Base-by-base conservation (phyloP, 2,888 invertebrate genomes). In the Xestia xanthographa region DNA sequence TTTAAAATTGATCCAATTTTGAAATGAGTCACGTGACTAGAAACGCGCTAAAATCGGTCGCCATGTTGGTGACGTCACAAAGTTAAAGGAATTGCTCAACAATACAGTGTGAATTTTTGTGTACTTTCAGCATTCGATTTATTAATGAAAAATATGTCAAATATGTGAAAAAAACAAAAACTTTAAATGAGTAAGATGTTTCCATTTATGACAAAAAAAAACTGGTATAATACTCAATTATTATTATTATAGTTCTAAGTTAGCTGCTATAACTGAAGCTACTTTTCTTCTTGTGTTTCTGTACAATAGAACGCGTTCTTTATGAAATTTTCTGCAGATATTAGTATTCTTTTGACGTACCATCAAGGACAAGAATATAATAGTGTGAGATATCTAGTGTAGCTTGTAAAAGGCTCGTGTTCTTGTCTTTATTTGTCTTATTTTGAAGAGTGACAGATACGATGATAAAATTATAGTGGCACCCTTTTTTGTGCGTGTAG, bases 311-410 rank as follows among this genome's bases (percentile, higher is more conserved):
- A 67, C 38, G 50, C 8, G 67, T 26, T 17, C 60, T 43, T 68
- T 74, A 56, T 50, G 38, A 66, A 41, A 66, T 58, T 66, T 71
- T 62, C 56, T 53, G 34, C 4, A 22, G 34, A 63, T 58, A 80
- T 83, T 84, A 83, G 73, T 83, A 84, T 77, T 77, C 84, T 48
- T 69, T 65, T 63, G 68, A 34, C 58, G 77, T 69, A 17, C 62
- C 41, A 41, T 69, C 71, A 69, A 84, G 71, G 73, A n/a, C 43
- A 69, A 14, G 41, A 68, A 70, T 68, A 43, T 80, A 66, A 66
- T 72, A 68, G 77, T 69, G 62, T 77, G 34, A 17, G 5, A 48
- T 58, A 58, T 75, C 50, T 66, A 72, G 71, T 62, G n/a, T 60
- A 29, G 67, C 41, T 41, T 60, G 34, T 69, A 65, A 79, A 60